phyloP scores from a whole-genome alignment of 2,888 invertebrate species.

The Caenorhabditis sp. region DNA sequence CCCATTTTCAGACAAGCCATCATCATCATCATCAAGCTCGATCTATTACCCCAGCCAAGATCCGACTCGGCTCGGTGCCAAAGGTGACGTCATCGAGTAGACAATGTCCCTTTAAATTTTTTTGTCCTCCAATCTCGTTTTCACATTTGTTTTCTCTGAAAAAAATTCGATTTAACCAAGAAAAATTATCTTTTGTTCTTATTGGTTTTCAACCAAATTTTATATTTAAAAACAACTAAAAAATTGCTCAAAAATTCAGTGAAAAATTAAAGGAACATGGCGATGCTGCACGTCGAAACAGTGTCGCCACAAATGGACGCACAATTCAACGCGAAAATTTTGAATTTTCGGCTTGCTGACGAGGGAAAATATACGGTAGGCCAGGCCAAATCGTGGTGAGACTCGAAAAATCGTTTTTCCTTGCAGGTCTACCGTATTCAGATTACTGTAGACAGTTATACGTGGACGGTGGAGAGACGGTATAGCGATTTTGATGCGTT shows the following conservation, averaged over 20 bases:
- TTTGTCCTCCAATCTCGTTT: conserved; percentile 3
- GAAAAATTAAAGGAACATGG: conserved; percentile 34
- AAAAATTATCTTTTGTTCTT: background rate
- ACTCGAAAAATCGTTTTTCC: too few relatives aligned
- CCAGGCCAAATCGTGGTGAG: background rate
- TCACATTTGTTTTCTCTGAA: background rate
- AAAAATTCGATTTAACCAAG: background rate
- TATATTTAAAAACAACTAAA: too few relatives aligned
- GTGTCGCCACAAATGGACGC: conserved; percentile 48
- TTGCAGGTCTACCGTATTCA: conserved; percentile 72
- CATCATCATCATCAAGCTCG: background rate
- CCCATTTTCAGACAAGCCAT: background rate
- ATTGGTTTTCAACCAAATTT: background rate
- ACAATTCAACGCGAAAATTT: conserved; percentile 48
- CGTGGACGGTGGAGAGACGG: conserved; percentile 85
- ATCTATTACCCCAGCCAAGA: conserved; percentile 95
- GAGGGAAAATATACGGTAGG: conserved; percentile 56
- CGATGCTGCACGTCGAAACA: conserved; percentile 44
- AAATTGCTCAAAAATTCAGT: too few relatives aligned
- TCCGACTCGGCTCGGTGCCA: conserved; percentile 77
- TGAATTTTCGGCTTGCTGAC: conserved; percentile 51
- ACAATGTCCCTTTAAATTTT: background rate
- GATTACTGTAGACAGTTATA: conserved; percentile 71
- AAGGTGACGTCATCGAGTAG: conserved; percentile 62
- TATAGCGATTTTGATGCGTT: conserved; percentile 74